These are phyloP conservation scores for Gerris lacustris DNA, from an alignment of 2,888 invertebrate genomes.

Conservation along the genomic window DNA sequence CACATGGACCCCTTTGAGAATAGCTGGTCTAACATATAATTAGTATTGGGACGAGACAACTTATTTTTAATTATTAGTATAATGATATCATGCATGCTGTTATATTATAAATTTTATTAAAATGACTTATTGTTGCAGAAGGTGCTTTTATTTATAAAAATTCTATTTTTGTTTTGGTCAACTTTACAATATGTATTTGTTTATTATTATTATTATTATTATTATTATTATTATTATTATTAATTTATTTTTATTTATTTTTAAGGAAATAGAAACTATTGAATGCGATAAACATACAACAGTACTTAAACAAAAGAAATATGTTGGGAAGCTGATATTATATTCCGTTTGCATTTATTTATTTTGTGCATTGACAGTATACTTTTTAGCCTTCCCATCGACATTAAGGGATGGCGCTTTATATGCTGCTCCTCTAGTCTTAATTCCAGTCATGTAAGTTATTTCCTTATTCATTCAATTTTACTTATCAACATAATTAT, in stretches of 20 bases:
- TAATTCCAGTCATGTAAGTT: slow-evolving; percentile 73
- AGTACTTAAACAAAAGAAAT: slow-evolving; percentile 65
- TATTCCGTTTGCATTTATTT: slow-evolving; percentile 41
- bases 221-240: no score
- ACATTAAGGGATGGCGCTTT: slow-evolving; percentile 59
- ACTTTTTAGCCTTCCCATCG: slow-evolving; percentile 66
- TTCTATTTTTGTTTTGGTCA: no score
- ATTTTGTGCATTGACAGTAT: slow-evolving; percentile 41
- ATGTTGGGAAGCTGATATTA: slow-evolving; percentile 63
- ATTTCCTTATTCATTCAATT: slow-evolving; percentile 2
- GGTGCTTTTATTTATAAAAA: no score
- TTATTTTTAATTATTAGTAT: no score
- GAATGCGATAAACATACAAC: slow-evolving; percentile 69
- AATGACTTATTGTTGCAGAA: no score
- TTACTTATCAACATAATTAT: not conserved
- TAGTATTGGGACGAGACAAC: no score
- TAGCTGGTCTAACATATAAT: no score
- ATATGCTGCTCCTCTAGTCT: slow-evolving; percentile 63
- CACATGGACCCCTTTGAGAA: no score
- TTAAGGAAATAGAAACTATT: slow-evolving; percentile 60
- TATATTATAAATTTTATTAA: no score
- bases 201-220: no score
- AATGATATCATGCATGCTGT: no score
- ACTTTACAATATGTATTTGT: no score
- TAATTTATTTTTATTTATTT: slow-evolving; percentile 23